These are phyloP conservation scores for Trissonchulus latispiculum DNA, from an alignment of 2,888 invertebrate genomes.

Conservation along the genomic window DNA sequence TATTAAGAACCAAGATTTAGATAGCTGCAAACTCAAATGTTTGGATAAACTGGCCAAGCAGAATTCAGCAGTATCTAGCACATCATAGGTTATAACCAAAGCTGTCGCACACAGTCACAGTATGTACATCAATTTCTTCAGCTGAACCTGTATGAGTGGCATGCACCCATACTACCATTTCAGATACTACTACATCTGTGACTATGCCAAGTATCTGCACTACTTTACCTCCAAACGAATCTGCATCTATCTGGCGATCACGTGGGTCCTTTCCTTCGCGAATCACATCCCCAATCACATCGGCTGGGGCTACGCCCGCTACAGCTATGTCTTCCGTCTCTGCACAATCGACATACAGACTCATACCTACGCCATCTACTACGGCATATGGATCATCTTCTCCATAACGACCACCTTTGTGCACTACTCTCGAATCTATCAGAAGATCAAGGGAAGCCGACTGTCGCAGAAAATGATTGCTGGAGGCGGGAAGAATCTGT, in stretches of 20 bases:
- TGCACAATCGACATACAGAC: conserved; percentile 34
- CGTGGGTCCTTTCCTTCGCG: background rate
- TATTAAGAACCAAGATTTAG: too few relatives aligned
- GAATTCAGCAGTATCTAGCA: too few relatives aligned
- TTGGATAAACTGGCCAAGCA: too few relatives aligned
- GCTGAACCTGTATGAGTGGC: too few relatives aligned
- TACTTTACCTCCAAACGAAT: background rate
- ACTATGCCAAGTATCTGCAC: background rate
- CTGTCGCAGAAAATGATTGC: background rate
- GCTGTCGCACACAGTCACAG: too few relatives aligned
- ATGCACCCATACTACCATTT: too few relatives aligned
- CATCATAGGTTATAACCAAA: too few relatives aligned
- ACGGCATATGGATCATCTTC: conserved; percentile 28
- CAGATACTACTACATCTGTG: conserved; percentile 15
- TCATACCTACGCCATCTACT: conserved; percentile 33
- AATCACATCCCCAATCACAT: conserved; percentile 31
- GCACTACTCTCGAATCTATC: conserved; percentile 30
- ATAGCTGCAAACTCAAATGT: too few relatives aligned
- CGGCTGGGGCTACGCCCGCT: conserved; percentile 30
- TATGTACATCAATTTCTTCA: too few relatives aligned
- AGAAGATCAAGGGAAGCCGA: conserved; percentile 23
- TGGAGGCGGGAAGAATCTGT: background rate
- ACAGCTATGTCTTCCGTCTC: background rate
- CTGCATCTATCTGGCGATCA: background rate
- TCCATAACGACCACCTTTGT: conserved; percentile 30